phyloP scores from a whole-genome alignment of 2,113 vertebrate species.

The Tonatia bakeri region DNA sequence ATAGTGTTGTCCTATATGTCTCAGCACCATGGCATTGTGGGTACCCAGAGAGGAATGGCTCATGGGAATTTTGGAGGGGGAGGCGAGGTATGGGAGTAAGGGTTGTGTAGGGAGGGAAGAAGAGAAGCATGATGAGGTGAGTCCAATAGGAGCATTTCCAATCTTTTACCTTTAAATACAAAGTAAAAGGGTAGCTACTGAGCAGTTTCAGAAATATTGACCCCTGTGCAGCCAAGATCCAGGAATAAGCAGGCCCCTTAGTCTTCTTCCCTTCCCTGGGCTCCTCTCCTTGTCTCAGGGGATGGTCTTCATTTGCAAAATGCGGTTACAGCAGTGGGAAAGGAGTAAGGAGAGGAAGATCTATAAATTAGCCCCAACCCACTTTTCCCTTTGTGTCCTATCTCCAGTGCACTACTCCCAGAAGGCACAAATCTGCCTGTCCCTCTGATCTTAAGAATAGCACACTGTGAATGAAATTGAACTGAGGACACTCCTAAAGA shows the following conservation, averaged over 20 bases:
- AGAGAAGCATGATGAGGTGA: background rate
- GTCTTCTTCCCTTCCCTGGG: background rate
- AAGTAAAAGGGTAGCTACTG: background rate
- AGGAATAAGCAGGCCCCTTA: background rate
- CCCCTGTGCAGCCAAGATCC: fast-evolving
- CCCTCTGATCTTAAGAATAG: background rate
- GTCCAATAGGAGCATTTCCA: background rate
- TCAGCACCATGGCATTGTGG: fast-evolving
- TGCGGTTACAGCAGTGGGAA: background rate
- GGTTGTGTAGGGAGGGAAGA: fast-evolving
- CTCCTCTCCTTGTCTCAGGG: background rate
- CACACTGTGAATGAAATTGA: background rate
- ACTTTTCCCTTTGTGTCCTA: background rate
- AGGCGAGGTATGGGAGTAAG: fast-evolving
- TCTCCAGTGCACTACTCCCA: background rate
- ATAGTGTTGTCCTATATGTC: fast-evolving
- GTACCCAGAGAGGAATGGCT: background rate
- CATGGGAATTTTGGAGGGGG: background rate
- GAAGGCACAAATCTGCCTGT: background rate
- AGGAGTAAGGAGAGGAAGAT: background rate
- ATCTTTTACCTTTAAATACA: background rate
- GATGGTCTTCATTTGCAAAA: background rate
- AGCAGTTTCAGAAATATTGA: background rate
- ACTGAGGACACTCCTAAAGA: background rate
- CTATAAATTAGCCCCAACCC: background rate